These are phyloP conservation scores for Microplitis mediator DNA, from an alignment of 1,140 invertebrate species.

Conservation along the genomic window DNA sequence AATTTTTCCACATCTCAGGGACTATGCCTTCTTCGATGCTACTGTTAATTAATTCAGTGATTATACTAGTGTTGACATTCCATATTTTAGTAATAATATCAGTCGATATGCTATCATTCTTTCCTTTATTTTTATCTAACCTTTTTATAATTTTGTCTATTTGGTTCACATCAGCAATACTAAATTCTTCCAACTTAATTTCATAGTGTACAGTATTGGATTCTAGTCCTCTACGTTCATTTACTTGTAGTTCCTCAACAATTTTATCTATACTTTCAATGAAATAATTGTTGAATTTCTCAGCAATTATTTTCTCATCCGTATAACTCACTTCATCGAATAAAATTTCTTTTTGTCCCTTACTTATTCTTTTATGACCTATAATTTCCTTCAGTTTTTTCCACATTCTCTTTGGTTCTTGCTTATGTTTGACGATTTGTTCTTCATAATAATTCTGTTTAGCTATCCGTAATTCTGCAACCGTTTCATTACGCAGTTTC, in stretches of 20 bases:
- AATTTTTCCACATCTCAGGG: background rate
- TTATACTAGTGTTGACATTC: background rate
- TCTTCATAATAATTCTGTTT: background rate
- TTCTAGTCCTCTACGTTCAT: background rate
- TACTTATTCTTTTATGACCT: background rate
- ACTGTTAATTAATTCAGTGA: background rate
- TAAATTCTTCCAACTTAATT: background rate
- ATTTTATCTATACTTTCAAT: background rate
- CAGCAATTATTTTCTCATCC: background rate
- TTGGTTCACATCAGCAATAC: background rate
- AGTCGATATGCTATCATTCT: background rate
- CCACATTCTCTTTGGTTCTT: conserved; percentile 12
- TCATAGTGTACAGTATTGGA: background rate
- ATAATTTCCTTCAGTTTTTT: conserved; percentile 19
- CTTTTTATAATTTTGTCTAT: too few species aligned
- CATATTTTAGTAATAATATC: background rate
- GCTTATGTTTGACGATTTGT: conserved; percentile 2
- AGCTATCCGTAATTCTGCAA: background rate
- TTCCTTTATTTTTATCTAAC: too few species aligned
- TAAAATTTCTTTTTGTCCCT: background rate
- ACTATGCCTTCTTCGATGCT: background rate
- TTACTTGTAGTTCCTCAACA: background rate
- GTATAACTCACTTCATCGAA: background rate
- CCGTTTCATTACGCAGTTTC: background rate
- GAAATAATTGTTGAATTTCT: background rate